Base-by-base conservation (phyloP, 2,113 vertebrate genomes). In the Xenopus laevis region DNA sequence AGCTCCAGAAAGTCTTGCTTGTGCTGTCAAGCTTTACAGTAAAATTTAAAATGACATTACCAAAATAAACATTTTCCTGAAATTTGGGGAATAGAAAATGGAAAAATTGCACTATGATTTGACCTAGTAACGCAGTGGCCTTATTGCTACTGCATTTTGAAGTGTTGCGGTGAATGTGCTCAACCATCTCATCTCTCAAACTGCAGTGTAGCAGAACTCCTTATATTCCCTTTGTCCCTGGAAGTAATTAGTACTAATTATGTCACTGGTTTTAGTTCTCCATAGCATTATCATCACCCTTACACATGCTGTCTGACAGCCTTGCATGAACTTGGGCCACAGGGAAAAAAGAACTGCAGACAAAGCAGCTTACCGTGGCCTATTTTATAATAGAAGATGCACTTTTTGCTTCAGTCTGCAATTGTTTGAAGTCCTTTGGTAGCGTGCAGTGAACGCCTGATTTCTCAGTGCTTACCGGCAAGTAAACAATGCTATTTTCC, bases 371-470 rank as follows among this genome's bases (percentile, higher is more conserved):
- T 50, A 63, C 52, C 69, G 7, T 53, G 30, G 30, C 71, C 61
- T 72, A 65, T 55, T 66, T 64, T 68, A 67, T 59, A 67, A 74
- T 47, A 59, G 21, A 72, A 60, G 20, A 21, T 47, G 44, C 53
- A 74, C 17, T 18, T 60, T 74, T 16, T 61, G 44, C 55, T 60
- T 59, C 55, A 60, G 52, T 18, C 21, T 47, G 64, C 55, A 74
- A 67, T 33, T 40, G 27, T 44, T 40, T 46, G 55, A 59, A 16
- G 8, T 71, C 33, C 33, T 45, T 44, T 71, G 40, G 68, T 60
- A 71, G n/a, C 33, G 33, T 40, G 33, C 33, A 40, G 33, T 40
- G 33, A 40, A 40, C 33, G 33, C 33, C 33, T 40, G 33, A 40
- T 50, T 16, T 50, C 47, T 50, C 47, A 50, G 3, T 50, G 12